Evolutionary conservation across 1,140 invertebrate genomes (phyloP).

Genomic region (Drosophila ohnishii): DNA sequence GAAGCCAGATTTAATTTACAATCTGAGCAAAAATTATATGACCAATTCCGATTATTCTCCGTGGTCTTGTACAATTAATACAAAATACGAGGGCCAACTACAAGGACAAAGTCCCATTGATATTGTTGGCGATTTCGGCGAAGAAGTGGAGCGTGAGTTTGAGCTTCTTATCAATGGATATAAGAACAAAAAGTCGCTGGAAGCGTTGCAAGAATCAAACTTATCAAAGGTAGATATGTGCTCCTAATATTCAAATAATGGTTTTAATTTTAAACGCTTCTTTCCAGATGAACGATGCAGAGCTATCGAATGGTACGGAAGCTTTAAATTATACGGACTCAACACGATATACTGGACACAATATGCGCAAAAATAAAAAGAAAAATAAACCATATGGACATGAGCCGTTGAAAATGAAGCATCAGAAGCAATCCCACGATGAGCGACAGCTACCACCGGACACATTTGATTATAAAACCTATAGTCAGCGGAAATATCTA

Average conservation of each 20-base stretch:
- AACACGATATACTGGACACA: conserved; percentile 14
- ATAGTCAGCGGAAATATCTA: conserved; percentile 24
- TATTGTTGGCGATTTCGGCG: conserved; percentile 47
- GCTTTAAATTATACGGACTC: conserved; percentile 17
- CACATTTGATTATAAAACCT: conserved; percentile 42
- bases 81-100: conserved; percentile 23
- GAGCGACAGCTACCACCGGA: conserved; percentile 41
- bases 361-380: conserved; percentile 28
- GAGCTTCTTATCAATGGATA: conserved; percentile 86
- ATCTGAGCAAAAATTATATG: conserved; percentile 23
- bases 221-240: conserved; percentile 20
- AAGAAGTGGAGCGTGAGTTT: conserved; percentile 44
- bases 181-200: conserved; percentile 84
- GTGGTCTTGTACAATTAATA: conserved; percentile 22
- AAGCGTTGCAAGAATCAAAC: conserved; percentile 75
- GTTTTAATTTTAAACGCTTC: neutral
- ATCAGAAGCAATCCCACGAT: conserved; percentile 30
- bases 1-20: conserved; percentile 38
- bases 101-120: conserved; percentile 23
- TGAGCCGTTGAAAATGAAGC: conserved; percentile 20
- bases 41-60: conserved; percentile 8
- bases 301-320: conserved; percentile 38
- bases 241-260: too few relatives aligned
- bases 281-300: conserved; percentile 28
- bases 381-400: conserved; percentile 31